Evolutionary conservation across 30 jellyfish, hydroid and myxozoan species (phyloP), one percentile per base, ranked within the genome.

Genomic region (Kudoa iwatai): DNA sequence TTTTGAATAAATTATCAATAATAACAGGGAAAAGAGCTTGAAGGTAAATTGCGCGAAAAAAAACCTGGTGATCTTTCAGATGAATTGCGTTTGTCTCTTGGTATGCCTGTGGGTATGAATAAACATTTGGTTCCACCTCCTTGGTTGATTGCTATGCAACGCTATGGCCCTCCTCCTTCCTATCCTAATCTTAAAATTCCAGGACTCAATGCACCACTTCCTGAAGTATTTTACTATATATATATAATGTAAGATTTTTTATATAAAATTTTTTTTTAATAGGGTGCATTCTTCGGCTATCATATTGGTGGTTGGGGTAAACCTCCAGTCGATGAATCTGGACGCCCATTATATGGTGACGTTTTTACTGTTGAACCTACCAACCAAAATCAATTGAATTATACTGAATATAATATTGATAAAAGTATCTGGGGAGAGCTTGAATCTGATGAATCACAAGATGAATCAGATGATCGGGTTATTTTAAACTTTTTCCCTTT

Each of bases 271-370:
- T 9, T 42, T 42, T 17, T n/a, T 13, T 33, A n/a, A 2, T 24
- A 77, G 99, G 99, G 99, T 3, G 89, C 99, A 21, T 47, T 89
- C 17, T 81, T 81, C 60, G 99, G 99, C 3, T 81, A 81, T 22
- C 99, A 81, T 50, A 89, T 89, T 20, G 99, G 99, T 20, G 99
- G 99, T 3, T 81, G 99, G 99, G 99, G 99, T 17, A 81, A 81
- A 47, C 99, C 99, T 39, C 99, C 99, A 20, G 89, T 81, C 20
- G 99, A 81, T 49, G 99, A 81, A 42, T 46, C 48, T 42, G 99
- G 99, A 14, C 63, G 65, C 39, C 99, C 99, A 15, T 64, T 81
- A 3, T 81, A 81, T 43, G 99, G 99, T 7, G 99, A 81, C 42
- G 99, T 81, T 3, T 81, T 81, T 50, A 89, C 89, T 18, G n/a